These are phyloP conservation scores for Aythya baeri DNA, from an alignment of 2,113 vertebrate species.

Conservation along the genomic window DNA sequence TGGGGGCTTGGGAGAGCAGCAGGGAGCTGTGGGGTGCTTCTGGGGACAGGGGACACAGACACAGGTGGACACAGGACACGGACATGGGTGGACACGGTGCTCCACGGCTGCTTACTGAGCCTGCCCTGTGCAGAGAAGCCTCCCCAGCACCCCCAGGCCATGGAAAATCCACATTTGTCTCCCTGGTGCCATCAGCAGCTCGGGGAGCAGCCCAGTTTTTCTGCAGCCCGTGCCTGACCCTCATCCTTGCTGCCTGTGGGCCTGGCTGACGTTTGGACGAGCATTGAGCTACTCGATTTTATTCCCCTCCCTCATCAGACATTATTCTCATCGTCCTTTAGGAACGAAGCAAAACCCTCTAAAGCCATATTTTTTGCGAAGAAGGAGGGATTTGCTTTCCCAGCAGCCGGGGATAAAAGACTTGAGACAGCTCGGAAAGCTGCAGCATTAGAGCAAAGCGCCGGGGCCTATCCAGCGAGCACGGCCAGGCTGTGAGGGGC, in stretches of 20 bases:
- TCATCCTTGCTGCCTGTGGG: neutral
- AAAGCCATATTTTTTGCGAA: neutral
- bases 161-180: neutral
- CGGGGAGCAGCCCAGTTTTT: neutral
- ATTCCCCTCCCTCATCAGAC: neutral
- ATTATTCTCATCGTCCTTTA: neutral
- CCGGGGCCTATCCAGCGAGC: neutral
- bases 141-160: neutral
- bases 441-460: neutral
- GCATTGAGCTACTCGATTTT: neutral
- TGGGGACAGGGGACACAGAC: no score
- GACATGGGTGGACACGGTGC: neutral
- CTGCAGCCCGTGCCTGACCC: neutral
- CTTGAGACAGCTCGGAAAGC: neutral
- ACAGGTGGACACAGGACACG: no score
- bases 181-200: neutral
- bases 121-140: no score
- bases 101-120: neutral
- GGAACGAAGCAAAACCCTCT: neutral
- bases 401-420: slow-evolving; percentile 29
- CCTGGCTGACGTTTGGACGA: neutral
- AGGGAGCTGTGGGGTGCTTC: neutral
- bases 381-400: slow-evolving; percentile 14
- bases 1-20: neutral
- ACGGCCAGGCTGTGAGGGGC: neutral